Conservation (phyloP, 2,113 vertebrate species). For the human region GRCh38 chr20:8395501-8396000, state of each 20-base stretch:
- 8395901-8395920: neutral
- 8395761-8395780: neutral
- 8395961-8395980: conserved; percentile 15
- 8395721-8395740: neutral
- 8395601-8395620: neutral
- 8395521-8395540: neutral
- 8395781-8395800: neutral
- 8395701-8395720: conserved; percentile 55
- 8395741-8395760: conserved; percentile 35
- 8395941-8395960: conserved; percentile 47
- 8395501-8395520: neutral
- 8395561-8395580: conserved; percentile 19
- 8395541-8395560: neutral
- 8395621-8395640: neutral
- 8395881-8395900: neutral
- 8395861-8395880: neutral
- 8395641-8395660: conserved; percentile 37
- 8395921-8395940: neutral
- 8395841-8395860: neutral
- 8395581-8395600: neutral
- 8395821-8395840: conserved; percentile 5
- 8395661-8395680: neutral
- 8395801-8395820: neutral
- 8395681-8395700: conserved; percentile 43
- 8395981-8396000: conserved; percentile 2